Evolutionary conservation across 2,888 invertebrate genomes (phyloP).

Genomic region (Phasia obesa): DNA sequence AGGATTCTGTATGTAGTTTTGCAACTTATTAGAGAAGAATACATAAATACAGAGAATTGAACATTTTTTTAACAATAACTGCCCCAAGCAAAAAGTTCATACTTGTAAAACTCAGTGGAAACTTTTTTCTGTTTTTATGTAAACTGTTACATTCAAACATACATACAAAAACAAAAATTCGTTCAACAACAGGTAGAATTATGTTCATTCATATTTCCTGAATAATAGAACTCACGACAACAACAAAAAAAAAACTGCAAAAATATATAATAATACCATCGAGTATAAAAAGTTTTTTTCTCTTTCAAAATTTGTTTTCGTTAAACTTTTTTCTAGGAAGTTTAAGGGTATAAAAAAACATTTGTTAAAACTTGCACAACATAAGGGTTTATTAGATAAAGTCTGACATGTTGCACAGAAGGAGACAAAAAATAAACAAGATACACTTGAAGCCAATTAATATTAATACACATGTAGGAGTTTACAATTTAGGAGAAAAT

Average conservation of each 20-base stretch:
- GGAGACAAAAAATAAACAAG: slow-evolving; percentile 49
- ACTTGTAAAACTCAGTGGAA: slow-evolving; percentile 67
- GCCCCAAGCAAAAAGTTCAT: slow-evolving; percentile 69
- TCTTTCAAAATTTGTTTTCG: slow-evolving; percentile 14
- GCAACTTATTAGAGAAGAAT: slow-evolving; percentile 56
- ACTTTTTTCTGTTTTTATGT: slow-evolving; percentile 40
- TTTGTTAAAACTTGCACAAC: slow-evolving; percentile 68
- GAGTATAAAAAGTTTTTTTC: slow-evolving; percentile 61
- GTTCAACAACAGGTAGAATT: slow-evolving; percentile 63
- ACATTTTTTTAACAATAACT: slow-evolving; percentile 60
- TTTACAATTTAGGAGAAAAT: slow-evolving; percentile 1
- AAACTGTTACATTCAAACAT: slow-evolving; percentile 8
- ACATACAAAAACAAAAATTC: background rate
- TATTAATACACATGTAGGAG: slow-evolving; percentile 47
- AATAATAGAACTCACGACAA: slow-evolving; percentile 28
- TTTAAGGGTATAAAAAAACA: slow-evolving; percentile 66
- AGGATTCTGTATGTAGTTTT: slow-evolving; percentile 26
- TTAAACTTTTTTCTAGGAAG: slow-evolving; percentile 16
- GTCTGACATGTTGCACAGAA: slow-evolving; percentile 62
- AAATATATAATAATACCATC: slow-evolving; percentile 62
- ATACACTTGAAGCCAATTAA: slow-evolving; percentile 69
- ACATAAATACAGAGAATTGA: slow-evolving; percentile 25
- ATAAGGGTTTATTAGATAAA: slow-evolving; percentile 69
- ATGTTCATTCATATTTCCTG: slow-evolving; percentile 12
- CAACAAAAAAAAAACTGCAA: slow-evolving; percentile 32